Evolutionary conservation across 1,140 invertebrate genomes (phyloP), one percentile per base, ranked within the genome.

Genomic region (Atopsyche davidsoni): DNA sequence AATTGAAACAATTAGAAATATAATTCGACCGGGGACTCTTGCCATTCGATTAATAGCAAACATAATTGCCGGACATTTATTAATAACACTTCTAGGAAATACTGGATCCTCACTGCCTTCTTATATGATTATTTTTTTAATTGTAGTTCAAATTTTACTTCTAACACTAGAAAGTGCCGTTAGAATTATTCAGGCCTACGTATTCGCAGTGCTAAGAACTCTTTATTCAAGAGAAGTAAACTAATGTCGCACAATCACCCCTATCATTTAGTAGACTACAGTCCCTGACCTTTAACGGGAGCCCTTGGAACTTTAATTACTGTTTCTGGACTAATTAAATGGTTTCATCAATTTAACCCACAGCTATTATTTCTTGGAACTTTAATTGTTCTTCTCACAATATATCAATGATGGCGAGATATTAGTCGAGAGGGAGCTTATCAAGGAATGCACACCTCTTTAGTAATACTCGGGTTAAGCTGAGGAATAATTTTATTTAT

Each of bases 21-120:
- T n/a, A n/a, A 79, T 85, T 70, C 79, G 78, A 7, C 80, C 79
- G 6, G 61, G 69, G 61, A 83, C 79, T 2, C 65, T 84, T 69
- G 72, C 75, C 21, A 69, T 83, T 40, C 81, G 80, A 50, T 61
- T 84, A 69, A 72, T 75, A 9, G 80, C 81, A 25, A 82, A 83
- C 73, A 81, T 82, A 76, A 81, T 81, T 71, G 79, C 80, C 6
- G 80, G 80, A 0, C 80, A 81, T 62, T 64, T 83, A 64, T 58
- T 83, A 49, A 54, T 71, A 66, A 74, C 74, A 19, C 60, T 80
- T 58, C 58, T 79, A 61, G 72, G 75, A 55, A 70, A 69, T 52
- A 68, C 68, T 40, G 64, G 64, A 54, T 32, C 56, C n/a, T n/a
- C n/a, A n/a, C n/a, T n/a, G n/a, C n/a, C n/a, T 43, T 50, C 53